Evolutionary conservation across 92 coral and sea anemone genomes (phyloP), one percentile per base, ranked within the genome.

Genomic region (Desmophyllum pertusum): DNA sequence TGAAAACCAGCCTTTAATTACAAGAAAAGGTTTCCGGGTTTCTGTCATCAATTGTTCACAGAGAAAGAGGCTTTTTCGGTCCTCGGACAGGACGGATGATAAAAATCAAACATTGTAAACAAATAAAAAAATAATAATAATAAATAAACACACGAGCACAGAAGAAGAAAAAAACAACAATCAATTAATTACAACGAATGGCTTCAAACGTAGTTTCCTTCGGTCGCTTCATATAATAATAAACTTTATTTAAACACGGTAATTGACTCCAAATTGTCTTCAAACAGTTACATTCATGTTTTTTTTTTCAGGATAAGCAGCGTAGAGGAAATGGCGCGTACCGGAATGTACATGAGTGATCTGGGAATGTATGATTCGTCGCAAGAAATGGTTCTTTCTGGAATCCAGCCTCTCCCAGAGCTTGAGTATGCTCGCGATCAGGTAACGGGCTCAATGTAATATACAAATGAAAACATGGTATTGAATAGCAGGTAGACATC

Each of bases 391-490:
- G 85, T 93, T 10, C 81, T 93, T 8, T 82, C 97, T 37, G 97
- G 97, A 4, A 91, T 93, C 61, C 84, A 90, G 41, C 92, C 94
- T 5, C 42, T 93, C 27, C 97, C 93, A 2, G 92, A 93, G 70
- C 89, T 93, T 41, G 97, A 93, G 43, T 93, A 93, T 68, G 94
- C 94, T 61, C 92, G 97, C 31, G 97, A 93, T 73, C 94, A 89
- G 86, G 97, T 93, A 88, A 9, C 27, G 14, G 53, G 65, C 17
- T 18, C 52, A 51, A n/a, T n/a, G n/a, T n/a, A n/a, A n/a, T n/a
- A n/a, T n/a, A n/a, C n/a, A n/a, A n/a, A n/a, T n/a, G n/a, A n/a
- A n/a, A n/a, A n/a, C n/a, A n/a, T n/a, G n/a, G n/a, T n/a, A n/a
- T n/a, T n/a, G n/a, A n/a, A n/a, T n/a, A n/a, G n/a, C n/a, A n/a